Evolutionary conservation across 2,888 invertebrate genomes (phyloP).

Genomic region (Antitype chi): DNA sequence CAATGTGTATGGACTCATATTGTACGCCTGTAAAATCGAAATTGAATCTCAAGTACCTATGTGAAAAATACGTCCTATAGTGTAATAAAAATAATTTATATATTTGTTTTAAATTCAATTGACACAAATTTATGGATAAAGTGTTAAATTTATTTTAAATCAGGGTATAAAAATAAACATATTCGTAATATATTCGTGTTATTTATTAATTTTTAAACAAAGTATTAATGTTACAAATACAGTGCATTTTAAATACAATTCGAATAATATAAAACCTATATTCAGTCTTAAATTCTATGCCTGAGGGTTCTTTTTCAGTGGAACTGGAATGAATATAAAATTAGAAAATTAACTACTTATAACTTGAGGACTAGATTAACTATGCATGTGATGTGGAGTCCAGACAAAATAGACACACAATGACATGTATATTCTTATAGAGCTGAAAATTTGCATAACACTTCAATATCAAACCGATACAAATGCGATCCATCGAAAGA

Average conservation of each 20-base stretch:
- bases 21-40: conserved; percentile 30
- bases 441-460: not conserved
- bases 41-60: conserved; percentile 38
- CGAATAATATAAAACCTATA: conserved; percentile 73
- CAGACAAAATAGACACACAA: conserved; percentile 20
- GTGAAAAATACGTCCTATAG: conserved; percentile 50
- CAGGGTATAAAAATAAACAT: conserved; percentile 58
- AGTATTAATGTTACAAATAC: conserved; percentile 58
- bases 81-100: conserved; percentile 26
- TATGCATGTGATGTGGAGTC: conserved; percentile 45
- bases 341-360: conserved; percentile 68
- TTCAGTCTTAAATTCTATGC: conserved; percentile 80
- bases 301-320: conserved; percentile 46
- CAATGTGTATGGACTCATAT: conserved; percentile 4
- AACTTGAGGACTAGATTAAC: conserved; percentile 63
- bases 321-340: conserved; percentile 71
- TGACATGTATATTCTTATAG: not conserved
- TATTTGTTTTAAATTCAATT: conserved; percentile 34
- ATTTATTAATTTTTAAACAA: conserved; percentile 62
- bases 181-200: conserved; percentile 45
- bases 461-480: not conserved
- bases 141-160: conserved; percentile 19
- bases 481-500: not conserved
- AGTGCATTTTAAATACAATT: conserved; percentile 56
- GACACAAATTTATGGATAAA: conserved; percentile 19